These are phyloP conservation scores for Arizona elegans DNA, from an alignment of 2,113 vertebrate species.

Conservation along the genomic window DNA sequence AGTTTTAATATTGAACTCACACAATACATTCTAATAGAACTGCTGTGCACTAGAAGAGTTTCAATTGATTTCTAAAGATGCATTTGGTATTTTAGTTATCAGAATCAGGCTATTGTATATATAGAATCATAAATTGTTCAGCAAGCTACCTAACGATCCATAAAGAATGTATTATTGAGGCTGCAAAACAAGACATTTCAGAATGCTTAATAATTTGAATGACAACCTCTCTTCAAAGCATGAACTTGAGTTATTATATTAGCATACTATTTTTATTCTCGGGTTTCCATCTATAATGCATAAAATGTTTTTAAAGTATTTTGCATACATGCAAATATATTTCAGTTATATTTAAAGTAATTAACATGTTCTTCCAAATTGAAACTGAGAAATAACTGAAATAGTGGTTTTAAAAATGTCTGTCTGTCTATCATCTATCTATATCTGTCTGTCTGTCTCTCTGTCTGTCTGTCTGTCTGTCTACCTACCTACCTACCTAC, in stretches of 20 bases:
- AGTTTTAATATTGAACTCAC: not conserved
- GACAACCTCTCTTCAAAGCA: conserved; percentile 1
- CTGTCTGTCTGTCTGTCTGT: not conserved
- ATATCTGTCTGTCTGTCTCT: fast-evolving
- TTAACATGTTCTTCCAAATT: not conserved
- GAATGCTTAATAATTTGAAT: conserved; percentile 4
- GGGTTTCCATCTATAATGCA: not conserved
- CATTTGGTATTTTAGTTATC: conserved; percentile 12
- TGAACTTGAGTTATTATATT: conserved; percentile 3
- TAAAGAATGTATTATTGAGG: conserved; percentile 24
- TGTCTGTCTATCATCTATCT: not conserved
- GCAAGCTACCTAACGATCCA: not conserved
- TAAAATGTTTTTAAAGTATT: not conserved
- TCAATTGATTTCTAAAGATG: conserved; percentile 4
- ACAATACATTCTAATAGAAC: not conserved
- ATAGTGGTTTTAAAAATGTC: not conserved
- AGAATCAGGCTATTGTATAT: conserved; percentile 7
- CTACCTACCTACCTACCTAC: too few relatives aligned
- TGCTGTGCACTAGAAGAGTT: not conserved
- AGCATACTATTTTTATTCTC: not conserved
- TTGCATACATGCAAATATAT: not conserved
- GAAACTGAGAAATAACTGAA: not conserved
- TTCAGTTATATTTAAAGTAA: conserved; percentile 3
- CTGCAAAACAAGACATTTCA: not conserved
- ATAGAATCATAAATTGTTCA: conserved; percentile 4